Evolutionary conservation across 2,797 vertebrate species (phyloP).

Genomic region (Sarcophilus harrisii): DNA sequence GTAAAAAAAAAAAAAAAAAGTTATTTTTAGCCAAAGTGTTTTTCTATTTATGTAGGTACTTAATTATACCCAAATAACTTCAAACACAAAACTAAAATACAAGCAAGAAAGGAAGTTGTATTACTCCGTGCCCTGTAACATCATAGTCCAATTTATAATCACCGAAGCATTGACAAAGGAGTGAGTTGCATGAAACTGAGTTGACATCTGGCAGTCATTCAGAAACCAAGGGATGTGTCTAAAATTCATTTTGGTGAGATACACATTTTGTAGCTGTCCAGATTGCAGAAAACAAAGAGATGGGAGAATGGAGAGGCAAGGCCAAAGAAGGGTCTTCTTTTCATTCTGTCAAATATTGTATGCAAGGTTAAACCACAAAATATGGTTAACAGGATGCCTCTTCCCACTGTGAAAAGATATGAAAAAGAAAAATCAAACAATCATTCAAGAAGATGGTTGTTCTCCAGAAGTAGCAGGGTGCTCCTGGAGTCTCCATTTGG

Average conservation of each 20-base stretch:
- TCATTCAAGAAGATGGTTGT: not conserved
- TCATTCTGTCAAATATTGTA: not conserved
- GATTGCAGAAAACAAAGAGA: not conserved
- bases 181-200: not conserved
- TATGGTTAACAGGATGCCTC: not conserved
- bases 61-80: not conserved
- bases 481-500: slow-evolving; percentile 1
- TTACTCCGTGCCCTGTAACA: not conserved
- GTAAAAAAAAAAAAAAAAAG: slow-evolving; percentile 49
- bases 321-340: not conserved
- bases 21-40: slow-evolving; percentile 12
- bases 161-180: not conserved
- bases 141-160: not conserved
- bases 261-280: not conserved
- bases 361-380: not conserved
- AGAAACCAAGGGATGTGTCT: not conserved
- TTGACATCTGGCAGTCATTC: not conserved
- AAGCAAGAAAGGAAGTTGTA: not conserved
- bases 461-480: not conserved
- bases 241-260: slow-evolving; percentile 1
- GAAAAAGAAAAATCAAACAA: not conserved
- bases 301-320: not conserved
- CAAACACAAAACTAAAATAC: slow-evolving; percentile 25
- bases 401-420: not conserved
- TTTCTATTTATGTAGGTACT: not conserved